Conservation (phyloP, 2,888 invertebrate genomes). For the Siphonodentalium dalli region DNA sequence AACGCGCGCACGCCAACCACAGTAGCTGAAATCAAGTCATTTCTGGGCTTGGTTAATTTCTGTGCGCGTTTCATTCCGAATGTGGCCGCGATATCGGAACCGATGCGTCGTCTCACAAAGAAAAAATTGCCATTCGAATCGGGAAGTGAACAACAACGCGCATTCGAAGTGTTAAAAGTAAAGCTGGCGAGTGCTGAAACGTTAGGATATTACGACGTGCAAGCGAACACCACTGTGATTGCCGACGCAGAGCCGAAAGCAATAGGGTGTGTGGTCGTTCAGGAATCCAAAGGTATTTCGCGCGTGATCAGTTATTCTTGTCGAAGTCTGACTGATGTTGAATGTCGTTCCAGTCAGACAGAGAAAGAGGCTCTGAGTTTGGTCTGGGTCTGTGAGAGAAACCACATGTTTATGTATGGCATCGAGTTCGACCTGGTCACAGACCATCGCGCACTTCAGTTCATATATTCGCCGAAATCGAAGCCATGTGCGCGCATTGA, state of each 20-base stretch:
- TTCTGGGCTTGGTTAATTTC: slow-evolving; percentile 6
- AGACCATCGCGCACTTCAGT: background rate
- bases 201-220: slow-evolving; percentile 7
- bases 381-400: slow-evolving; percentile 2
- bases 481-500: slow-evolving; percentile 2
- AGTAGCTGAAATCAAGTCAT: background rate
- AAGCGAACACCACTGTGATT: slow-evolving; percentile 1
- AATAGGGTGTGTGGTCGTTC: background rate
- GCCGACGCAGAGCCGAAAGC: slow-evolving; percentile 3
- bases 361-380: background rate
- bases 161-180: slow-evolving; percentile 1
- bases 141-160: background rate
- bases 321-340: background rate
- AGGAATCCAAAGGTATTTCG: slow-evolving; percentile 3
- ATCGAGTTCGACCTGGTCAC: slow-evolving; percentile 1
- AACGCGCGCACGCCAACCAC: background rate
- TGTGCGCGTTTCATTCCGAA: slow-evolving; percentile 9
- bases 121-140: slow-evolving; percentile 1
- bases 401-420: slow-evolving; percentile 3
- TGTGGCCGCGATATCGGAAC: slow-evolving; percentile 5
- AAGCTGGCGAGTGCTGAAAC: slow-evolving; percentile 3
- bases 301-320: slow-evolving; percentile 6
- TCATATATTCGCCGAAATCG: background rate
- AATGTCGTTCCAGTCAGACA: slow-evolving; percentile 1
- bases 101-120: slow-evolving; percentile 7